Evolutionary conservation across 2,113 vertebrate species (phyloP).

Genomic region (Struthidea cinerea): DNA sequence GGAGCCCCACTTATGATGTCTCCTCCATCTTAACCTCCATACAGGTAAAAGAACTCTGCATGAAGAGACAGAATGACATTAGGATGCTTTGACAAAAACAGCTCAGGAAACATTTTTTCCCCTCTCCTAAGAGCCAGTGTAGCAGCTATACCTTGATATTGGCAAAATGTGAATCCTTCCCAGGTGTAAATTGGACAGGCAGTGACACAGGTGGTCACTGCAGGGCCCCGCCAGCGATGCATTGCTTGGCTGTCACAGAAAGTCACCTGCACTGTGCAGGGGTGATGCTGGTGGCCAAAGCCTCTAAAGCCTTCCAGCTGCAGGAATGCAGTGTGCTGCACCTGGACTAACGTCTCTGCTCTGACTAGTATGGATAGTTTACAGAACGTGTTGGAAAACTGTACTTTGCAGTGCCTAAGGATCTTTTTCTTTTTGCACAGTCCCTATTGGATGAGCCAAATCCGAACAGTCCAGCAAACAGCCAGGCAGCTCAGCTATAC

Average conservation of each 20-base stretch:
- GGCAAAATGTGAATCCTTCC: neutral
- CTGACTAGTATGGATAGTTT: accelerated
- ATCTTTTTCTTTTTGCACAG: conserved; percentile 67
- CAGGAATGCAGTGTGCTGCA: neutral
- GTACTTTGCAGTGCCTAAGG: neutral
- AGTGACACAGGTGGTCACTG: neutral
- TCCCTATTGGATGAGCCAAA: conserved; percentile 98
- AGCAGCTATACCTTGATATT: neutral
- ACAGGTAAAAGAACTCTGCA: conserved; percentile 80
- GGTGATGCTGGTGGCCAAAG: accelerated
- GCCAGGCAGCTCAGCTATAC: conserved; percentile 98
- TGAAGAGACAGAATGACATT: neutral
- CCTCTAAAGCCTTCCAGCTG: neutral
- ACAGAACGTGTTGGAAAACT: neutral
- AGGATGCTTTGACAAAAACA: neutral
- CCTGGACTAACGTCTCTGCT: no score
- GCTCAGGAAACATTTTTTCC: neutral
- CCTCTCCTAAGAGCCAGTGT: neutral
- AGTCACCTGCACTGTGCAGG: neutral
- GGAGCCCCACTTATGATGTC: conserved; percentile 99
- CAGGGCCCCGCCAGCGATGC: neutral
- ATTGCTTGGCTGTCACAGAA: neutral
- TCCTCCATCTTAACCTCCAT: conserved; percentile 99
- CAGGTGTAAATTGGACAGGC: neutral
- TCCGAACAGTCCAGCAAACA: conserved; percentile 98